A percentile compares a stretch with the other conserved stretches of the same genome.
Conservation (phyloP, 2,888 invertebrate genomes). For the Drosophila picticornis region DNA sequence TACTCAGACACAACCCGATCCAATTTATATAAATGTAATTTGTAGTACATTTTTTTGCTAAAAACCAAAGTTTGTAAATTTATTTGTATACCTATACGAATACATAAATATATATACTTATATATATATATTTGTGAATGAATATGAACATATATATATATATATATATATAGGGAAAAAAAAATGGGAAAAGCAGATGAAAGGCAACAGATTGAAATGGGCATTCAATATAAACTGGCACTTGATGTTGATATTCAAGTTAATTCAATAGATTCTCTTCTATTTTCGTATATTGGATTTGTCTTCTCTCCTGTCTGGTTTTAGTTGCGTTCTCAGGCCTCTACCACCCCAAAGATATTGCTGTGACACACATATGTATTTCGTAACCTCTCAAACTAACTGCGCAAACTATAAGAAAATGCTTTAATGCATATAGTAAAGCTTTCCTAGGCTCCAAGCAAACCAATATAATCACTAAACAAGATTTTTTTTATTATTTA, state of each 20-base stretch:
- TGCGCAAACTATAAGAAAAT: conserved; percentile 40
- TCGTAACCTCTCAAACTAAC: conserved; percentile 57
- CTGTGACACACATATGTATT: conserved; percentile 59
- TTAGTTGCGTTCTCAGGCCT: conserved; percentile 49
- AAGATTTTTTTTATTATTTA: not conserved
- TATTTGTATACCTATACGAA: conserved; percentile 46
- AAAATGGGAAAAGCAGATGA: not conserved
- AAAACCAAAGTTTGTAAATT: conserved; percentile 54
- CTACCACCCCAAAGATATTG: conserved; percentile 49
- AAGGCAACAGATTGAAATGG: conserved; percentile 29
- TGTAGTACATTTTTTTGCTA: conserved; percentile 63
- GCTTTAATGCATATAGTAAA: conserved; percentile 55
- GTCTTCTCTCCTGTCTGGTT: conserved; percentile 1
- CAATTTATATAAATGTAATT: conserved; percentile 68
- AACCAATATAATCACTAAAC: conserved; percentile 40
- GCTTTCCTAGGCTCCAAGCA: conserved; percentile 61
- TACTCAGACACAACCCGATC: conserved; percentile 42
- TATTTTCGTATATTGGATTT: conserved; percentile 16
- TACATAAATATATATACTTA: conserved; percentile 25
- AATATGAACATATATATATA: conserved; percentile 15
- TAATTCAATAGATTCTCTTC: conserved; percentile 13
- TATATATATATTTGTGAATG: conserved; percentile 17
- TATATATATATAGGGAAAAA: conserved; percentile 21
- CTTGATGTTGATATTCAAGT: conserved; percentile 43
- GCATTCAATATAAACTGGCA: conserved; percentile 16